Base-by-base conservation (phyloP, 2,797 vertebrate genomes). In the Pteronotus mesoamericanus region DNA sequence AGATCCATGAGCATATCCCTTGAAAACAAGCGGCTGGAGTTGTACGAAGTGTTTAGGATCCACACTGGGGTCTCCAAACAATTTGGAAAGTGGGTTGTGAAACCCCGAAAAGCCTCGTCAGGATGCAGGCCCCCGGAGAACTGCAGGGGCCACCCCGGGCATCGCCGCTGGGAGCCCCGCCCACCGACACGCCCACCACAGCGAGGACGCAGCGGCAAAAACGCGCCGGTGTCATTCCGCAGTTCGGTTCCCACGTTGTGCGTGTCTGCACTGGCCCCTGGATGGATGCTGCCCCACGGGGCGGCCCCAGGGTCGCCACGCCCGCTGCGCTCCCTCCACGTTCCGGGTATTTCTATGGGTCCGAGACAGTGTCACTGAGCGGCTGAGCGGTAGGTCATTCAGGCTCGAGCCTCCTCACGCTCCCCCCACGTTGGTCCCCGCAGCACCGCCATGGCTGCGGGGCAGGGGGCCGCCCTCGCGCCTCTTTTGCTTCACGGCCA, bases 41-140 rank as follows among this genome's bases (percentile, higher is more conserved):
- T 24, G 3, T 12, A 86, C 55, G 79, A 34, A 86, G 6, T 18
- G 78, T 85, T 82, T 96, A 68, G 24, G 86, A 66, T 55, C 80
- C 72, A 96, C 96, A 95, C 29, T 46, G 85, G 92, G 97, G 61
- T 93, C 85, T 97, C 64, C 18, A 10, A 48, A 34, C 89, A 82
- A 94, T 72, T n/a, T n/a, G 89, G 95, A 29, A 94, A 96, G 84
- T 22, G 39, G 18, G 26, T 89, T 96, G 55, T 92, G 94, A 93
- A 93, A 92, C 92, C 34, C 22, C 96, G 83, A 88, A 96, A 94
- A 74, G 96, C 86, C 85, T 91, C 84, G 89, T 97, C 95, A 68
- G 97, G 96, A 93, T 86, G 97, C 95, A 94, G 9, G 3, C 26
- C n/a, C n/a, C n/a, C n/a, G n/a, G n/a, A n/a, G n/a, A n/a, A n/a